Evolutionary conservation across 1,140 invertebrate genomes (phyloP), one percentile per base, ranked within the genome.

Genomic region (Drosophila ohnishii): DNA sequence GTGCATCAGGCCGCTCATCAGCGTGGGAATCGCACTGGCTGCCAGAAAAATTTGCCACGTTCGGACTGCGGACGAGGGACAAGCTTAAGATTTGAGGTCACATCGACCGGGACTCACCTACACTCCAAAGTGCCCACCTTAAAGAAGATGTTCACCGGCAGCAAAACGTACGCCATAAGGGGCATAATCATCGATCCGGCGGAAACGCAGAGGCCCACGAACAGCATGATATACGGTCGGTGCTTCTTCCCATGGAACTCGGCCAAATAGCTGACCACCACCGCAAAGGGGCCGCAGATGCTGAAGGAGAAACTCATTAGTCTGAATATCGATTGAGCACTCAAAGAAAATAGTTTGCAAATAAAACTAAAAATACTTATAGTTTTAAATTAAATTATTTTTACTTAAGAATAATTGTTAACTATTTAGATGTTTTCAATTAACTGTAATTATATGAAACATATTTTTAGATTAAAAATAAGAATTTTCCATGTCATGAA

Each of bases 31-130:
- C 0, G 94, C 94, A 56, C 94, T 93, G 0, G 93, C 56, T 1
- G 94, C 92, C 1, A 97, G 84, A 90, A 95, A 97, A 7, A 97
- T 91, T 55, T 96, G 94, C 96, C 96, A 97, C 94, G 95, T 81
- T 94, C 94, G 4, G 94, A 78, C 95, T 95, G 48, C 13, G 30
- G 63, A 28, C n/a, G 8, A 35, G n/a, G 22, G 2, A 14, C 11
- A 16, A 16, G 9, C 8, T 19, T 35, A 6, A 44, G 34, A 28
- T 30, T 51, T 39, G 9, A n/a, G 13, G 19, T 8, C n/a, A 30
- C 14, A 3, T 9, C 7, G 5, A 9, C 28, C 8, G 28, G 28
- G 19, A 78, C 30, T 40, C 32, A 81, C 83, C 28, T 61, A 89
- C 85, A 88, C 32, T 72, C 22, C 53, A 75, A 19, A 14, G 19